These are phyloP conservation scores for Stegodyphus mimosarum DNA, from an alignment of 1,140 invertebrate species.

Conservation along the genomic window DNA sequence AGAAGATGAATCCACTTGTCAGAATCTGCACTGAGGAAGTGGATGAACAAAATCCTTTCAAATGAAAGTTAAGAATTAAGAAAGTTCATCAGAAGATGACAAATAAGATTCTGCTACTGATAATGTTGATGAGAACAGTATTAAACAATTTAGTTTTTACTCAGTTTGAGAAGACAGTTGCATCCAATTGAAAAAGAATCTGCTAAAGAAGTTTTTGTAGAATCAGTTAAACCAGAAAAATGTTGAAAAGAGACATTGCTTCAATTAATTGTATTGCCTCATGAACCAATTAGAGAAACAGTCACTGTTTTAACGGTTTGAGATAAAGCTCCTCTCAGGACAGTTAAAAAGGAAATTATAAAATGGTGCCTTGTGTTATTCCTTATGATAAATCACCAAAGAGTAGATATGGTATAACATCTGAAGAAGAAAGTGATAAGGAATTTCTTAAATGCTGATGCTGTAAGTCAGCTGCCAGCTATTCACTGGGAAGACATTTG, in stretches of 20 bases:
- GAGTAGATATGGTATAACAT: slow-evolving; percentile 4
- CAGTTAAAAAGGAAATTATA: slow-evolving; percentile 44
- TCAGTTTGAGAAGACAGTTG: too few species aligned
- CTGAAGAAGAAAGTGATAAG: slow-evolving; percentile 44
- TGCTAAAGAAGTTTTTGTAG: neutral
- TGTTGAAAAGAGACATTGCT: neutral
- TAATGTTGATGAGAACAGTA: slow-evolving; percentile 12
- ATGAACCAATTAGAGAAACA: slow-evolving; percentile 16
- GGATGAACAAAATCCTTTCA: slow-evolving; percentile 70
- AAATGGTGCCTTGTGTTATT: slow-evolving; percentile 57
- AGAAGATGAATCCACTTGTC: slow-evolving; percentile 10
- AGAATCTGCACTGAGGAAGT: slow-evolving; percentile 22
- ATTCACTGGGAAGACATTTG: too few species aligned
- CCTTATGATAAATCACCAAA: slow-evolving; percentile 49
- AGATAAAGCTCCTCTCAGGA: slow-evolving; percentile 18
- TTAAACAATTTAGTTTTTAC: neutral
- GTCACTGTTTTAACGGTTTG: neutral
- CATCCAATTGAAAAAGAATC: neutral
- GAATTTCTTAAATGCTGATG: neutral
- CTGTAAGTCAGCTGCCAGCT: too few species aligned
- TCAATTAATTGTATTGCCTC: neutral
- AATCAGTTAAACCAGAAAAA: neutral
- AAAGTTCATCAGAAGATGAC: slow-evolving; percentile 64
- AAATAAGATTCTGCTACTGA: slow-evolving; percentile 66
- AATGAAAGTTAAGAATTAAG: slow-evolving; percentile 73